Evolutionary conservation across 2,113 vertebrate species (phyloP), one percentile per base, ranked within the genome.

Genomic region (Paedocypris sp.): DNA sequence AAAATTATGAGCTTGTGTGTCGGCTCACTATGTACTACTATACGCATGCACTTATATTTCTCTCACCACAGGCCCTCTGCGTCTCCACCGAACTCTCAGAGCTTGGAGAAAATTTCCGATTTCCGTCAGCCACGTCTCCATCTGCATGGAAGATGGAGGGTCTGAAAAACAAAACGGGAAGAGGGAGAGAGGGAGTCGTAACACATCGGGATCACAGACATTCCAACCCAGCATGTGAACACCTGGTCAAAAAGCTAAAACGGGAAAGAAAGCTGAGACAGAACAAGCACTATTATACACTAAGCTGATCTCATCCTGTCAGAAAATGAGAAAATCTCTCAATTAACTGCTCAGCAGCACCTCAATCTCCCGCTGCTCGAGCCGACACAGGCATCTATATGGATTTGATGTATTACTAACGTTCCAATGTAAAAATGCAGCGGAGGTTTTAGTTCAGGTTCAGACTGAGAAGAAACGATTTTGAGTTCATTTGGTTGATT

Each of bases 1-100:
- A 29, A 29, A 39, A 57, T 8, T 5, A 31, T 57, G 23, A 42
- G 36, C 8, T 28, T 51, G n/a, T 46, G 29, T 47, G 46, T n/a
- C n/a, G 15, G 20, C 47, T 15, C 26, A 64, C 52, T 6, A 50
- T n/a, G n/a, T n/a, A n/a, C n/a, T n/a, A 13, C 19, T 60, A 43
- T 43, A 48, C 11, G 5, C 38, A 11, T 49, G 41, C 26, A n/a
- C 8, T 51, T 38, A 1, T 32, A 38, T 36, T 11, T 15, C 59
- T 56, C 76, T 89, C 58, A 92, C 90, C 89, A 2, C 90, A 92
- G 31, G 87, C 86, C 71, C 90, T 89, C 66, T 90, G 87, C 28
- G 85, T 78, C 22, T 90, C 87, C 10, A 86, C 69, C 1, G 87
- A 85, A 1, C 86, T 83, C 49, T 92, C 91, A 0, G 90, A 90